Base-by-base conservation (phyloP, 2,113 vertebrate species). In the Egretta garzetta region DNA sequence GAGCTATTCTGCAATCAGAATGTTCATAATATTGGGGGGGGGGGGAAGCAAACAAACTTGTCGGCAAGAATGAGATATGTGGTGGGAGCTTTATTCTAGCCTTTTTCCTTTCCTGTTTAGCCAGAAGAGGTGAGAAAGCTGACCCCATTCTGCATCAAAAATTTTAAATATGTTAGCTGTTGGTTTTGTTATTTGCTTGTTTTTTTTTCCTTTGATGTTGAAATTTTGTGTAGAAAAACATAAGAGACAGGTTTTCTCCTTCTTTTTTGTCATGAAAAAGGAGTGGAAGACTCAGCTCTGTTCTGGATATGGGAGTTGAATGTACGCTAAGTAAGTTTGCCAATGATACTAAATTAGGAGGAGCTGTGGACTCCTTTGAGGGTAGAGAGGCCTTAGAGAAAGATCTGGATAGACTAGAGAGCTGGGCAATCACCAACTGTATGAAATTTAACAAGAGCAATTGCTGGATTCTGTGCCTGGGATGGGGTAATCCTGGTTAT, bases 161-260 rank as follows among this genome's bases (percentile, higher is more conserved):
- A 19, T 4, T 13, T 30, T 27, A 39, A 83, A 80, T 50, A 35
- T 52, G 3, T 53, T 68, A 74, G 12, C 30, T 74, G 11, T 63
- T 70, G 14, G 4, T 67, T 86, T 45, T 67, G 24, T 52, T 55
- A 21, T 35, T n/a, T 64, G 8, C 12, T 66, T n/a, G 37, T 47
- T 1, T 0, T 9, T n/a, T 58, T 83, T 39, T 1, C 2, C 12
- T 24, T 16, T 14, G 12, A 24, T 75, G n/a, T 59, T 58, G n/a
- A 53, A 90, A 73, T 52, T 5, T 1, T 35, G 8, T 41, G 13
- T 59, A 64, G 27, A 37, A 90, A 63, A 79, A 19, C 10, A 23
- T 52, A 70, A 59, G 3, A 23, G 14, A 27, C 6, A 24, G 7
- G 14, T 80, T 83, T 87, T 9, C 11, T 64, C 53, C 16, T 8